Base-by-base conservation (phyloP, 2,113 vertebrate genomes). In the Gobius niger region DNA sequence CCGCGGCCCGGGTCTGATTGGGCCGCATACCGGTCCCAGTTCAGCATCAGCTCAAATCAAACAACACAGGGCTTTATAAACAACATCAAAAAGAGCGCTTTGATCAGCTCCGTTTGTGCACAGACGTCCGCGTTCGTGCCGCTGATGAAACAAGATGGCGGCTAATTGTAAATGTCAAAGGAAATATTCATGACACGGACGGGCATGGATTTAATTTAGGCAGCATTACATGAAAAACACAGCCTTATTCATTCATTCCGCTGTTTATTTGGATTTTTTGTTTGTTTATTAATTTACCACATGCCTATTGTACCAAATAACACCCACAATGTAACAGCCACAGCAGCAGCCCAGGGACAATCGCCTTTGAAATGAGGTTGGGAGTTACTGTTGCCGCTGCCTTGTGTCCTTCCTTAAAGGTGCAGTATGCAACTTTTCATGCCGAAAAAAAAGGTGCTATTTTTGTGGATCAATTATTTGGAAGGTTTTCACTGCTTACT, bases 1-100 rank as follows among this genome's bases (percentile, higher is more conserved):
- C 82, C 82, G 63, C 74, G 75, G 60, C 66, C 78, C 78, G 73
- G 10, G 66, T 68, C 57, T 40, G 80, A 47, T 53, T 82, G 72
- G 57, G 65, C 34, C 49, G 77, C 77, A 18, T 9, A 13, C 10
- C 6, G 40, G 61, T 60, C 57, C 19, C 68, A 66, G n/a, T 72
- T 61, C 61, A 70, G 66, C 24, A 72, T 69, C 73, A 41, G 60
- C 47, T 41, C 63, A 67, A 67, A 77, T 68, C 59, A 81, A 78
- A 68, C 67, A 44, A 70, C 46, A 51, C 11, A 16, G 19, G 46
- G 9, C 5, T 47, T 65, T 53, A 70, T 50, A 60, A 68, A 77
- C 42, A 63, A 59, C 72, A 65, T 49, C 63, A 53, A 6, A 63
- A 69, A n/a, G 16, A 14, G 53, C 47, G 62, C 59, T 69, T 65